These are phyloP conservation scores for Lithodes maja DNA, from an alignment of 2,888 invertebrate genomes.

Conservation along the genomic window DNA sequence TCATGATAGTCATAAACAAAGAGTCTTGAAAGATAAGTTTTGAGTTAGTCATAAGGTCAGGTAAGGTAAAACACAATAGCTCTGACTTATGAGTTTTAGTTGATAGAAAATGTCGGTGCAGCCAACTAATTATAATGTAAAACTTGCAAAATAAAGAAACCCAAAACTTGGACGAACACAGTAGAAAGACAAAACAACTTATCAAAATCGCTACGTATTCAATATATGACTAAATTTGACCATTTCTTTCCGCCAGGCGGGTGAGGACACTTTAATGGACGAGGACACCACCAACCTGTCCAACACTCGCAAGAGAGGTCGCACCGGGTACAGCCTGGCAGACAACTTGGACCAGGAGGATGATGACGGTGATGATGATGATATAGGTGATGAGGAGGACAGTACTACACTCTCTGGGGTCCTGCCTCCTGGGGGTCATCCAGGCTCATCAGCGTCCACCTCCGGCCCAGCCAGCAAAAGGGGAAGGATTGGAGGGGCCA, in stretches of 20 bases:
- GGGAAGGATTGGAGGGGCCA: constrained; percentile 42
- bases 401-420: constrained; percentile 34
- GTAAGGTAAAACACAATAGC: neutral
- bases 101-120: neutral
- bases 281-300: constrained; percentile 29
- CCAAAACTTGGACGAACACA: too few species aligned
- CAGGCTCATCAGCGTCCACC: constrained; percentile 25
- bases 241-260: neutral
- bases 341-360: constrained; percentile 26
- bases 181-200: too few species aligned
- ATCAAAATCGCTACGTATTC: too few species aligned
- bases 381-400: constrained; percentile 41
- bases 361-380: constrained; percentile 23
- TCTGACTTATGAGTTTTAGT: neutral
- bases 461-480: constrained; percentile 44
- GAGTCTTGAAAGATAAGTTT: too few species aligned
- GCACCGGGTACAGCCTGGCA: neutral
- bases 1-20: too few species aligned
- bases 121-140: too few species aligned
- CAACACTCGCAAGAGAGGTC: constrained; percentile 31
- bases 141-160: too few species aligned
- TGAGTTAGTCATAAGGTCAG: too few species aligned
- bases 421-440: constrained; percentile 8
- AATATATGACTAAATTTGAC: too few species aligned
- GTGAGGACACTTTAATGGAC: constrained; percentile 27